A percentile compares a stretch with the other conserved stretches of the same genome.
Evolutionary conservation across 2,888 invertebrate genomes (phyloP).

Genomic region (Scaptomyza parva): DNA sequence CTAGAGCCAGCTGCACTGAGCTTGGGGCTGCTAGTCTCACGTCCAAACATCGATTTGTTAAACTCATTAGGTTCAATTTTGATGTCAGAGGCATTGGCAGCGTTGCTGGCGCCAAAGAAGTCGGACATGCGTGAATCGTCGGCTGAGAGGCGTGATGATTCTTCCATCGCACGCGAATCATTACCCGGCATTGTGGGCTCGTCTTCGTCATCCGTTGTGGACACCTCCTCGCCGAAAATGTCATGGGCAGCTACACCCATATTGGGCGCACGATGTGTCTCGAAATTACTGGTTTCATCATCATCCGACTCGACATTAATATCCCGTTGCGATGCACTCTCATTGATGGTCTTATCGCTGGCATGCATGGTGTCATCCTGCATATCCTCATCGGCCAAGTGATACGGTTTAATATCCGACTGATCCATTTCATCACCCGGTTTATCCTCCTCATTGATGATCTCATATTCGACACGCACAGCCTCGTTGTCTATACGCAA

Average conservation of each 20-base stretch:
- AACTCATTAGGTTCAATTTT: slow-evolving; percentile 82
- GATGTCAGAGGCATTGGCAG: slow-evolving; percentile 56
- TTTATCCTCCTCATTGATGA: slow-evolving; percentile 93
- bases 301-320: slow-evolving; percentile 83
- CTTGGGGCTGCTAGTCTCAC: slow-evolving; percentile 69
- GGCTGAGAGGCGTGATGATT: slow-evolving; percentile 90
- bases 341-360: slow-evolving; percentile 68
- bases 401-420: slow-evolving; percentile 74
- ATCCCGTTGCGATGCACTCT: slow-evolving; percentile 77
- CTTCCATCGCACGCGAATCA: slow-evolving; percentile 87
- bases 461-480: slow-evolving; percentile 93
- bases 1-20: slow-evolving; percentile 81
- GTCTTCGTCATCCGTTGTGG: slow-evolving; percentile 93
- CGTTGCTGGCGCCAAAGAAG: slow-evolving; percentile 86
- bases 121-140: slow-evolving; percentile 91
- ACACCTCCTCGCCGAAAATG: slow-evolving; percentile 96
- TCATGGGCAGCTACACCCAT: slow-evolving; percentile 89
- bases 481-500: slow-evolving; percentile 97
- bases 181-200: slow-evolving; percentile 87
- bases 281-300: slow-evolving; percentile 74
- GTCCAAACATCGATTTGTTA: slow-evolving; percentile 82
- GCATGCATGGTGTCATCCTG: slow-evolving; percentile 80
- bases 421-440: slow-evolving; percentile 72
- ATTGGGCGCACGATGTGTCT: slow-evolving; percentile 64
- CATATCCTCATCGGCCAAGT: slow-evolving; percentile 77